A percentile compares a stretch with the other conserved stretches of the same genome.
These are phyloP conservation scores for Mythimna impura DNA, from an alignment of 2,888 invertebrate genomes.

Conservation along the genomic window DNA sequence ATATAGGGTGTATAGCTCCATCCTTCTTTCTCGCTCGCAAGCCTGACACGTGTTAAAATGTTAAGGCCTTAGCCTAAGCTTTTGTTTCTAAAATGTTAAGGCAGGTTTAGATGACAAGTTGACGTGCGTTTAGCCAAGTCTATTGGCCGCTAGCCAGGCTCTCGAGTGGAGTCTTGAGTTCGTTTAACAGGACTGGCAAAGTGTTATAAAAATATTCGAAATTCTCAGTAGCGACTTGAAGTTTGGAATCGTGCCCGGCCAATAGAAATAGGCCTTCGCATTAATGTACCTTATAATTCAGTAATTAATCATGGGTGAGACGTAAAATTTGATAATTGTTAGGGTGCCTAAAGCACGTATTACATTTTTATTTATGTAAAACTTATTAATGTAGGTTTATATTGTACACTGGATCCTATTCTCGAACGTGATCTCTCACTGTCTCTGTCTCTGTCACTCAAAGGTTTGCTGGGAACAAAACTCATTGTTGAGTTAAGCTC, in stretches of 20 bases:
- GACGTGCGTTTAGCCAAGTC: constrained; percentile 41
- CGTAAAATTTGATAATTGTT: neutral
- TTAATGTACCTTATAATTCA: constrained; percentile 2
- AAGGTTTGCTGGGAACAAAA: too few species aligned
- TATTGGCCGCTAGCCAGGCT: constrained; percentile 37
- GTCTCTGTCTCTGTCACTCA: too few species aligned
- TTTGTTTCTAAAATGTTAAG: constrained; percentile 50
- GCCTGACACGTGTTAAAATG: too few species aligned
- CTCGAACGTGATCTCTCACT: too few species aligned
- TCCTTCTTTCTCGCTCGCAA: too few species aligned
- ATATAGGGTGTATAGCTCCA: too few species aligned
- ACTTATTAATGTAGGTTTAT: too few species aligned
- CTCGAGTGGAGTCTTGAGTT: constrained; percentile 17
- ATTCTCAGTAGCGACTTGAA: constrained; percentile 27
- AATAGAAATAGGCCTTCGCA: constrained; percentile 26
- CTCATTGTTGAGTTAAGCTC: too few species aligned
- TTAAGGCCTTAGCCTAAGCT: neutral
- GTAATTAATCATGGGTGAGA: neutral
- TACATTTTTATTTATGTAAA: too few species aligned
- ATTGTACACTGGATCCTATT: too few species aligned
- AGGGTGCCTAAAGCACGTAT: neutral
- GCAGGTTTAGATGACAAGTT: constrained; percentile 45
- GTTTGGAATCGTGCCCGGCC: constrained; percentile 32
- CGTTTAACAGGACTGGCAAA: constrained; percentile 24
- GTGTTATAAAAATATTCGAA: constrained; percentile 23